Evolutionary conservation across 2,113 vertebrate genomes (phyloP).

Genomic region (Apodemus speciosus): DNA sequence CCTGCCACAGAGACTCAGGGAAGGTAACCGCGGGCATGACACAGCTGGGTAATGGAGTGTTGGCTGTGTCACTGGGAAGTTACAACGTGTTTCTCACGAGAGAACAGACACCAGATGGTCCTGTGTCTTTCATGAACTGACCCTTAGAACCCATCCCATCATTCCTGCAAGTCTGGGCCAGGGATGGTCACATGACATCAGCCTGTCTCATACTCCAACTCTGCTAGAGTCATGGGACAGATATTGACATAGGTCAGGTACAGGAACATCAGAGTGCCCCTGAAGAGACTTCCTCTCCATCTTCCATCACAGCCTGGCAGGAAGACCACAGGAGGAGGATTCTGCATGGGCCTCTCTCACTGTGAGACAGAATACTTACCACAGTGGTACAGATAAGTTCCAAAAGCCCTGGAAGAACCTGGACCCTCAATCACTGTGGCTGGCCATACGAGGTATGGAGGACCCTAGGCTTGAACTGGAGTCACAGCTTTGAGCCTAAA

Average conservation of each 20-base stretch:
- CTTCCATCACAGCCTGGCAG: background rate
- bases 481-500: background rate
- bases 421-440: too few relatives aligned
- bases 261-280: too few relatives aligned
- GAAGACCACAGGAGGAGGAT: background rate
- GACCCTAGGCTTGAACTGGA: background rate
- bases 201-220: too few relatives aligned
- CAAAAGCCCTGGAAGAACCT: too few relatives aligned
- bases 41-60: too few relatives aligned
- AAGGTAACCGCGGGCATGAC: too few relatives aligned
- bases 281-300: background rate
- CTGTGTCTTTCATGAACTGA: background rate
- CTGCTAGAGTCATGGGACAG: background rate
- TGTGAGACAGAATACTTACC: background rate
- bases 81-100: background rate
- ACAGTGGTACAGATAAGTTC: background rate
- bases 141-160: rapidly evolving
- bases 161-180: background rate
- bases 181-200: background rate
- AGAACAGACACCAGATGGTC: background rate
- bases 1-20: background rate
- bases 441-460: rapidly evolving
- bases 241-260: background rate
- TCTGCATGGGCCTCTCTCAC: background rate
- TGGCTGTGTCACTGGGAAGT: background rate